These are phyloP conservation scores for Laspeyria flexula DNA, from an alignment of 2,888 invertebrate species.

Conservation along the genomic window DNA sequence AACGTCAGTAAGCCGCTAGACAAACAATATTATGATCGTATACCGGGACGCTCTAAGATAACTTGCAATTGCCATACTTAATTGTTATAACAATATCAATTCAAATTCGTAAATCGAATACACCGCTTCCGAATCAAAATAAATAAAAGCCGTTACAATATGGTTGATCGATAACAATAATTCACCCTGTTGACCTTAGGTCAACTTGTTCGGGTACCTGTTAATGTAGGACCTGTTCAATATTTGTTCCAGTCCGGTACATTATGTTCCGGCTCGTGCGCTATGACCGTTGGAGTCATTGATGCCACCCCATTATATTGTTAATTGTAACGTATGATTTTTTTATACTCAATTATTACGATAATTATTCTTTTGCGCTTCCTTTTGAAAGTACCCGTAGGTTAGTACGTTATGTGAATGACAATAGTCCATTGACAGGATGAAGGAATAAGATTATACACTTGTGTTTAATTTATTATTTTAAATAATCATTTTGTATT, in stretches of 20 bases:
- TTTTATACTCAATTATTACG: constrained; percentile 15
- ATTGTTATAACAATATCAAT: neutral
- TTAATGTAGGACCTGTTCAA: constrained; percentile 43
- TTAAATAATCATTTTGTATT: too few relatives aligned
- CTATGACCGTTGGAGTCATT: constrained; percentile 39
- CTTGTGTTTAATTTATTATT: too few relatives aligned
- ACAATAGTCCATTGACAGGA: too few relatives aligned
- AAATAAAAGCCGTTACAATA: constrained; percentile 25
- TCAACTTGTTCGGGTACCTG: constrained; percentile 30
- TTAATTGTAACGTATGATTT: constrained; percentile 41
- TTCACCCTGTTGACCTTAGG: constrained; percentile 49
- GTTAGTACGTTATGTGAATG: neutral
- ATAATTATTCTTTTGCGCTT: constrained; percentile 9
- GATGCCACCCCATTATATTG: constrained; percentile 31
- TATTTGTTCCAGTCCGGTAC: constrained; percentile 52
- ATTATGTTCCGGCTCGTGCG: constrained; percentile 51
- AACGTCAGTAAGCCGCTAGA: too few relatives aligned
- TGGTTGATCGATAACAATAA: constrained; percentile 34
- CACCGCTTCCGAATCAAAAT: neutral
- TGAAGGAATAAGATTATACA: too few relatives aligned
- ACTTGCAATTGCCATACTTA: too few relatives aligned
- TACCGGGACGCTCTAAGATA: too few relatives aligned
- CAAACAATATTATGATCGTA: too few relatives aligned
- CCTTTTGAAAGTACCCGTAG: neutral
- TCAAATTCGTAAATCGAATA: neutral